These are phyloP conservation scores for Icerya purchasi DNA, from an alignment of 2,888 invertebrate species.

Conservation along the genomic window DNA sequence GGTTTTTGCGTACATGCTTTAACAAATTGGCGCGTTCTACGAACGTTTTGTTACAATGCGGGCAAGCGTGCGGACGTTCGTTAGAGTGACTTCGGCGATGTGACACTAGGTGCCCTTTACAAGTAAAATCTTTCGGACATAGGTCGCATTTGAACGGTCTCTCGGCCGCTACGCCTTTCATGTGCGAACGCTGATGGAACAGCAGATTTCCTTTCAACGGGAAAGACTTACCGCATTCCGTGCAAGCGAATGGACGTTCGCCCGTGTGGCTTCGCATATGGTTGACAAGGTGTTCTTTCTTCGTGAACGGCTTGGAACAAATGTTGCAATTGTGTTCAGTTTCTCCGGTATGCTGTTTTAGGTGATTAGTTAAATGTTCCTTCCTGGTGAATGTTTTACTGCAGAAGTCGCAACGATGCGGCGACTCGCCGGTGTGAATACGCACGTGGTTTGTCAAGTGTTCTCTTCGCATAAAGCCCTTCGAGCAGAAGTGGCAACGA, in stretches of 20 bases:
- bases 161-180: constrained; percentile 27
- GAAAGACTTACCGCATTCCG: constrained; percentile 33
- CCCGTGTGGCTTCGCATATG: constrained; percentile 55
- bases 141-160: constrained; percentile 43
- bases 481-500: constrained; percentile 63
- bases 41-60: constrained; percentile 52
- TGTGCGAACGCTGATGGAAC: constrained; percentile 63
- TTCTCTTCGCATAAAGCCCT: constrained; percentile 67
- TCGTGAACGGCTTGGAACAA: constrained; percentile 46
- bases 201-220: constrained; percentile 61
- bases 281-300: constrained; percentile 47
- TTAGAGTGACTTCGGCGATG: constrained; percentile 52
- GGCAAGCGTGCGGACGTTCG: constrained; percentile 32
- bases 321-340: constrained; percentile 46
- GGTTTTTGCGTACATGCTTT: constrained; percentile 48
- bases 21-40: constrained; percentile 60
- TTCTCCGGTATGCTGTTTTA: constrained; percentile 43
- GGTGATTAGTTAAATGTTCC: constrained; percentile 68
- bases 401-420: constrained; percentile 64
- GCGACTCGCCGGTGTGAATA: constrained; percentile 32
- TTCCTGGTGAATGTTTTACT: constrained; percentile 69
- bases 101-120: constrained; percentile 63
- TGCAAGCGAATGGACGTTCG: constrained; percentile 51
- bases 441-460: constrained; percentile 66
- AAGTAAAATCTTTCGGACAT: constrained; percentile 40